A percentile compares a stretch with the other conserved stretches of the same genome.
phyloP scores from a whole-genome alignment of 2,888 invertebrate genomes.

The Tanaodytes sp. region DNA sequence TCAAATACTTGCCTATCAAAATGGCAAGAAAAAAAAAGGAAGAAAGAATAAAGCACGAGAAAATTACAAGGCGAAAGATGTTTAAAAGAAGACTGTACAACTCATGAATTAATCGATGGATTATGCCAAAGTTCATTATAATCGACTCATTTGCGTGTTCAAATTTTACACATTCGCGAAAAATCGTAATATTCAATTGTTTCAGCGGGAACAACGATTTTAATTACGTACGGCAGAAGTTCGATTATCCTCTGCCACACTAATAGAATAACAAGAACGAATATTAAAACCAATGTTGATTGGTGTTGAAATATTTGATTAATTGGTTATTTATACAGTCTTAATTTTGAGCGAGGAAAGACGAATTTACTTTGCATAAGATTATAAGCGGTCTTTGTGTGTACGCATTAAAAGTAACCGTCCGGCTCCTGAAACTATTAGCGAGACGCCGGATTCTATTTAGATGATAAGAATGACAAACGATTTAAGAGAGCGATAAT shows the following conservation, averaged over 20 bases:
- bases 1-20: slow-evolving; percentile 47
- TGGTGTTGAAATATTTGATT: slow-evolving; percentile 35
- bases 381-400: slow-evolving; percentile 56
- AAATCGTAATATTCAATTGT: slow-evolving; percentile 14
- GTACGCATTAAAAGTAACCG: slow-evolving; percentile 56
- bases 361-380: slow-evolving; percentile 56
- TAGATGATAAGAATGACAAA: slow-evolving; percentile 58
- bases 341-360: slow-evolving; percentile 51
- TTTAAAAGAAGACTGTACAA: slow-evolving; percentile 52
- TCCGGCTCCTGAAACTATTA: slow-evolving; percentile 56
- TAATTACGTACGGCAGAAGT: slow-evolving; percentile 4
- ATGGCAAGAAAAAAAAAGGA: neutral
- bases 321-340: slow-evolving; percentile 51
- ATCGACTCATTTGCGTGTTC: too few relatives aligned
- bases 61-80: slow-evolving; percentile 24
- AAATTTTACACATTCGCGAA: too few relatives aligned
- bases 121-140: slow-evolving; percentile 17
- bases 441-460: slow-evolving; percentile 57
- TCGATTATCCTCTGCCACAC: too few relatives aligned
- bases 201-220: slow-evolving; percentile 26
- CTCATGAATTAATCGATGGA: slow-evolving; percentile 47
- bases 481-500: slow-evolving; percentile 65
- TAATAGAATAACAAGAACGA: too few relatives aligned
- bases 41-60: neutral
- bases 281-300: slow-evolving; percentile 2